Conservation (phyloP, 53 echinoderm and acorn worm genomes). For the Crossaster papposus region DNA sequence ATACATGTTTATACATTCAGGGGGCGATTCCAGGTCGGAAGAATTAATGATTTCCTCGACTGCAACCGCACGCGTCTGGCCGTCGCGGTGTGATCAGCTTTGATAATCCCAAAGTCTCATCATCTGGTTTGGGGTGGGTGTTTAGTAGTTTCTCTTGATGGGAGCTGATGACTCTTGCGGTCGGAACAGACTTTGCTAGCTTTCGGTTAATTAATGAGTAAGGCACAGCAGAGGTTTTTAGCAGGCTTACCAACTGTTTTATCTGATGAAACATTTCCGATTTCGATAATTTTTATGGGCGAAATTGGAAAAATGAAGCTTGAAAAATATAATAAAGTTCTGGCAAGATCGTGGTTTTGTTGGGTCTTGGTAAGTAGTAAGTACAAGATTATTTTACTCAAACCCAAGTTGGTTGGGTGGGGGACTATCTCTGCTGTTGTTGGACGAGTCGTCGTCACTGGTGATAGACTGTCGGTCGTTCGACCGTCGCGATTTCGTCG, state of each 20-base stretch:
- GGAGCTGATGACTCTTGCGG: neutral
- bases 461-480: constrained; percentile 57
- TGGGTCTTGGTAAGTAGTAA: neutral
- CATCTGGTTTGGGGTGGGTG: neutral
- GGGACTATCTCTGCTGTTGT: constrained; percentile 50
- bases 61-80: neutral
- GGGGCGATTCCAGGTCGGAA: neutral
- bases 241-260: neutral
- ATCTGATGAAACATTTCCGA: neutral
- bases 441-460: constrained; percentile 55
- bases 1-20: no score
- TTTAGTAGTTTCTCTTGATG: neutral
- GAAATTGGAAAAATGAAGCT: neutral
- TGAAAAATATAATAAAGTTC: neutral
- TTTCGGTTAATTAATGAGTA: neutral
- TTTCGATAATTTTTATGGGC: neutral
- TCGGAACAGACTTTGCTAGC: neutral
- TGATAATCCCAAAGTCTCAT: neutral
- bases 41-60: constrained; percentile 29
- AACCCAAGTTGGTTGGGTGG: constrained; percentile 38
- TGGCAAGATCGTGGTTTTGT: constrained; percentile 4
- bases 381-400: constrained; percentile 36
- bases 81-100: neutral
- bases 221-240: neutral
- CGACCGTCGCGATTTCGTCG: constrained; percentile 44